Evolutionary conservation across 2,888 invertebrate species (phyloP).

Genomic region (Pegoplata infirma): DNA sequence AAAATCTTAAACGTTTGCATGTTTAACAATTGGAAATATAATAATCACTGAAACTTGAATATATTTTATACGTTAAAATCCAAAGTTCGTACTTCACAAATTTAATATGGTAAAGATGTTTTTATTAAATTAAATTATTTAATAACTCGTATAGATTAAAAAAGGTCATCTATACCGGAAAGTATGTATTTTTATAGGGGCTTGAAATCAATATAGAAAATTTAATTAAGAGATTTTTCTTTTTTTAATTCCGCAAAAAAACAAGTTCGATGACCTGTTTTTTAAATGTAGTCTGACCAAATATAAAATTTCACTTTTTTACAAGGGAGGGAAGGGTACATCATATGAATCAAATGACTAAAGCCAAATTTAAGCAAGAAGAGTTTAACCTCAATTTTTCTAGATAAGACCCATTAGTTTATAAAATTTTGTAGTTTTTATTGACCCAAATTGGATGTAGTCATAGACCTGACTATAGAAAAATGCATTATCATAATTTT

Average conservation of each 20-base stretch:
- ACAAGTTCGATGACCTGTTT: neutral
- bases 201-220: neutral
- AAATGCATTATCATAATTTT: neutral
- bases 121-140: neutral
- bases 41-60: neutral
- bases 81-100: neutral
- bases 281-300: neutral
- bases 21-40: neutral
- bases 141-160: neutral
- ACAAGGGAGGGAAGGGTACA: neutral
- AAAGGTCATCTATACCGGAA: neutral
- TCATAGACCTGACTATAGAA: constrained; percentile 12
- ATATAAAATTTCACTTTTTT: constrained; percentile 32
- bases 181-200: neutral
- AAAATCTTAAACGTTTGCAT: neutral
- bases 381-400: constrained; percentile 20
- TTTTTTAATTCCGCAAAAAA: neutral
- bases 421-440: constrained; percentile 25
- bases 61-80: neutral
- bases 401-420: neutral
- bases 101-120: neutral
- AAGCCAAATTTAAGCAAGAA: neutral
- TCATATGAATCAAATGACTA: neutral
- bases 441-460: constrained; percentile 30
- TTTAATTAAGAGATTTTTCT: too few relatives aligned